Percentiles rank a stretch among this genome's conserved stretches.
phyloP scores from a whole-genome alignment of 2,888 invertebrate species.

The Alitta virens region DNA sequence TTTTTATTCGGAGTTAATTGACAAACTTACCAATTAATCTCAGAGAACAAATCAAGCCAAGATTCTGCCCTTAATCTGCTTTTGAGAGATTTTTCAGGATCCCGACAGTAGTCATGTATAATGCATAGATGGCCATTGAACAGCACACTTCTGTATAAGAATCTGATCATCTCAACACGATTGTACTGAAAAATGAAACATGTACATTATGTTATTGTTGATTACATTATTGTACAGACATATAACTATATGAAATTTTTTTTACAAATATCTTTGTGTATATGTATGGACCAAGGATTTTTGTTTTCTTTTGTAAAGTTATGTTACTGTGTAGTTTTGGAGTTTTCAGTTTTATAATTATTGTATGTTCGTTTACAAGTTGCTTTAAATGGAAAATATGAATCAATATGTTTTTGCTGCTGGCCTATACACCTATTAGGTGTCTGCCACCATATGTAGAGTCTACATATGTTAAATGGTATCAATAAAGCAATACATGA shows the following conservation, averaged over 20 bases:
- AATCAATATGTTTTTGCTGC: no score
- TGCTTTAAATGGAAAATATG: no score
- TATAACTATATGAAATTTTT: not conserved
- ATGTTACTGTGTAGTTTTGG: not conserved
- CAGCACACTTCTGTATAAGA: slow-evolving; percentile 22
- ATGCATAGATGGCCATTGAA: slow-evolving; percentile 33
- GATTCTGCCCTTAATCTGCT: slow-evolving; percentile 30
- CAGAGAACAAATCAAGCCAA: slow-evolving; percentile 30
- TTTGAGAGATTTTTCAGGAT: slow-evolving; percentile 31
- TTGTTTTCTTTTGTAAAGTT: not conserved
- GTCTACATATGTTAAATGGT: no score
- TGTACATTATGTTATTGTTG: no score
- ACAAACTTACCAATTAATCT: slow-evolving; percentile 30
- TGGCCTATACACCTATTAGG: no score
- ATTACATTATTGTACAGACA: not conserved
- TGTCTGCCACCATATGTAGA: no score
- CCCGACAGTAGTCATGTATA: slow-evolving; percentile 34
- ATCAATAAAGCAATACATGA: no score
- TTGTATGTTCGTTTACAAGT: no score
- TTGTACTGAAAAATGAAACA: slow-evolving; percentile 30
- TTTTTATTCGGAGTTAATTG: no score
- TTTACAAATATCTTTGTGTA: not conserved
- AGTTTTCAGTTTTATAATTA: not conserved
- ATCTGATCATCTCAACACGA: slow-evolving; percentile 20
- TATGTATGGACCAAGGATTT: not conserved